Evolutionary conservation across 2,888 invertebrate genomes (phyloP), one percentile per base, ranked within the genome.

Genomic region (Leptinotarsa tumamoca): DNA sequence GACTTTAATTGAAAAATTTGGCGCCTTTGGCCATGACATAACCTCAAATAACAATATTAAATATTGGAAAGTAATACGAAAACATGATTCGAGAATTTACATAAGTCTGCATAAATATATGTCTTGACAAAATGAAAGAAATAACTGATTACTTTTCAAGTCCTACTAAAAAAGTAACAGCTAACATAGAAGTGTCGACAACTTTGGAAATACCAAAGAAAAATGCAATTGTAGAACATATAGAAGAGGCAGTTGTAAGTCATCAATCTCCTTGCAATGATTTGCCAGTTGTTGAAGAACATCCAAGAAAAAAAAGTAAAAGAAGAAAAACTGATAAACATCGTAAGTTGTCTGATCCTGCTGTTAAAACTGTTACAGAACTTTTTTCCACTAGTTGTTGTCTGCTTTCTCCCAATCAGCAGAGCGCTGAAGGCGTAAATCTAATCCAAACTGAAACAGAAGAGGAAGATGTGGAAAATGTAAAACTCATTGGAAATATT

Each of bases 121-220:
- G 23, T 58, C 58, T 14, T 14, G 23, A 15, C 2, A 58, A 52
- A 61, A 80, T 80, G 80, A 80, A 76, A 56, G 79, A 80, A 72
- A 73, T 83, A 69, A 80, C 80, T 13, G 76, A 80, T 58, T 83
- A 83, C 72, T 82, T 83, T 79, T 23, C 77, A 43, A 82, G 79
- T 66, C 78, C 82, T 13, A 66, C 70, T 27, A 79, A 80, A 76
- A 70, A 73, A 70, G 68, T 54, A 18, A 71, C 71, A 67, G 66
- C 71, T 61, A 68, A 78, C 51, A 67, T 33, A 61, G 43, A 76
- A 74, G 70, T 76, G 49, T 54, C 43, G 18, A 58, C 43, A 3
- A 56, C n/a, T 69, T 5, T 21, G 17, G 43, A 21, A 61, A 72
- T 58, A 18, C 43, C 67, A 52, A 56, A 69, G 56, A 71, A 63